A percentile compares a stretch with the other conserved stretches of the same genome.
These are phyloP conservation scores for Palaemon carinicauda DNA, from an alignment of 1,140 invertebrate genomes.

Conservation along the genomic window DNA sequence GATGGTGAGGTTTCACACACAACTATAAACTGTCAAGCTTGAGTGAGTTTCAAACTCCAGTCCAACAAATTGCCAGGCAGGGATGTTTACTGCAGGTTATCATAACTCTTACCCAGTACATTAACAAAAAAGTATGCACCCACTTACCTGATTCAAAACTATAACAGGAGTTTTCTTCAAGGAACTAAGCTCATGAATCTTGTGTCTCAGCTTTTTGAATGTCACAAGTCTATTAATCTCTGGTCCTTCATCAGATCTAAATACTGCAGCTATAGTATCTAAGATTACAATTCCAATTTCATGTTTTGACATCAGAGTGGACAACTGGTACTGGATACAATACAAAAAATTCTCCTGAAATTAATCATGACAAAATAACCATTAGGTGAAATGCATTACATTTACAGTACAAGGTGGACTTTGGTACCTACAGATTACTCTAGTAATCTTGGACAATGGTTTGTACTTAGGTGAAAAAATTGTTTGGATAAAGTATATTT, in stretches of 20 bases:
- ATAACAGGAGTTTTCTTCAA: conserved; percentile 71
- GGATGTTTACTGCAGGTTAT: too few species aligned
- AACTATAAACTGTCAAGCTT: too few species aligned
- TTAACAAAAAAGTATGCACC: too few species aligned
- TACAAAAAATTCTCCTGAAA: conserved; percentile 70
- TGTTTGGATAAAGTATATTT: too few species aligned
- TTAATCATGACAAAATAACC: conserved; percentile 15
- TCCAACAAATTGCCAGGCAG: too few species aligned
- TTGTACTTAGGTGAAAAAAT: too few species aligned
- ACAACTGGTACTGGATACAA: conserved; percentile 70
- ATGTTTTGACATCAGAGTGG: conserved; percentile 65
- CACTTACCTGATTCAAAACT: conserved; percentile 80
- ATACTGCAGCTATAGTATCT: conserved; percentile 79
- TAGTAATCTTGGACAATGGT: too few species aligned
- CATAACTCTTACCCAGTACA: background rate
- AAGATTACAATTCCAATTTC: conserved; percentile 75
- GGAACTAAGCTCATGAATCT: conserved; percentile 70
- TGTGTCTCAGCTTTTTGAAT: conserved; percentile 69
- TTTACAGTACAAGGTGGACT: too few species aligned
- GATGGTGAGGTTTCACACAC: too few species aligned
- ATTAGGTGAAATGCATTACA: background rate
- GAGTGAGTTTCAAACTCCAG: too few species aligned
- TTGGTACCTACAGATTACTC: too few species aligned
- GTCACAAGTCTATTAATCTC: conserved; percentile 69
- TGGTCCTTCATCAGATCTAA: conserved; percentile 72